These are phyloP conservation scores for Limnothrissa miodon DNA, from an alignment of 2,113 vertebrate genomes.

Conservation along the genomic window DNA sequence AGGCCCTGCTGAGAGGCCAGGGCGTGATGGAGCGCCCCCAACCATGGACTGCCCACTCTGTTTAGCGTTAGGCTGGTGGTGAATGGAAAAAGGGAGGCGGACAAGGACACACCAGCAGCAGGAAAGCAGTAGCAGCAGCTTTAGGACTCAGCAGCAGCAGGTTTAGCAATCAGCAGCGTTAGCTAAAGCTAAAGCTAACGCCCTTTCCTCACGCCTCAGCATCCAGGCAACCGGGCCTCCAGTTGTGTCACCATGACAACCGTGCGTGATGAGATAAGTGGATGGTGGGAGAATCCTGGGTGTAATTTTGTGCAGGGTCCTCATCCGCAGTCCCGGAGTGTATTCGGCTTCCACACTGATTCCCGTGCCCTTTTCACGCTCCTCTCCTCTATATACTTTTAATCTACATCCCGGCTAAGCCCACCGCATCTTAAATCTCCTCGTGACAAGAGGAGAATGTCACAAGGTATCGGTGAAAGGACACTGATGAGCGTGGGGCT, in stretches of 20 bases:
- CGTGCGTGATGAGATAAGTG: slow-evolving; percentile 66
- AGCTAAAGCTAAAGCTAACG: neutral
- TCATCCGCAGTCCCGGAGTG: neutral
- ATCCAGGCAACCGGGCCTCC: slow-evolving; percentile 66
- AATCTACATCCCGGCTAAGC: neutral
- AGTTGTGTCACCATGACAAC: slow-evolving; percentile 76
- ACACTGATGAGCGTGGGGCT: neutral
- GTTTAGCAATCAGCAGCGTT: neutral
- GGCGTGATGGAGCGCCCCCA: neutral
- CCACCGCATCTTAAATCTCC: neutral
- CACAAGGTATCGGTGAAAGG: neutral
- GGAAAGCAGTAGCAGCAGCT: slow-evolving; percentile 8
- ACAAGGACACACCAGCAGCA: neutral
- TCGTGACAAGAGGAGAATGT: neutral
- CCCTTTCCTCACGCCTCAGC: slow-evolving; percentile 55
- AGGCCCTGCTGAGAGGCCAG: slow-evolving; percentile 19
- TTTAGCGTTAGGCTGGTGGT: slow-evolving; percentile 24
- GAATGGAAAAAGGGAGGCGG: neutral
- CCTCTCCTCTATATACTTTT: neutral
- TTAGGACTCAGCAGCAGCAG: neutral
- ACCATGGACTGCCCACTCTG: slow-evolving; percentile 24
- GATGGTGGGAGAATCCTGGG: slow-evolving; percentile 67
- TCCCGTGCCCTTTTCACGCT: neutral
- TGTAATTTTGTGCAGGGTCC: neutral
- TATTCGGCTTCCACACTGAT: neutral